Base-by-base conservation (phyloP, 2,113 vertebrate species). In the Mormoops blainvillei region DNA sequence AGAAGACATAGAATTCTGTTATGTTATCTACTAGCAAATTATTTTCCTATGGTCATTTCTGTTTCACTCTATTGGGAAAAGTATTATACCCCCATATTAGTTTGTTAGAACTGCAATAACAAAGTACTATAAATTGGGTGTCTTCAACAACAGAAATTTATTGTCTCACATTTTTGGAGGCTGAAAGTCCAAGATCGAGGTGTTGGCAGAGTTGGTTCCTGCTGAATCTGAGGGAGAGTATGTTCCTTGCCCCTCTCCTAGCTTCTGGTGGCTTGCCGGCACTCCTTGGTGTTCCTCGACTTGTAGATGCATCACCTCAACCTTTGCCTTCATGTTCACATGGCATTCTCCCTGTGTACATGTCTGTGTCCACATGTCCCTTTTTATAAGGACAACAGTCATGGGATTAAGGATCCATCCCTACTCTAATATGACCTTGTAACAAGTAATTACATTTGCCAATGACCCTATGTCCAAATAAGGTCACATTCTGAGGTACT, bases 101-200 rank as follows among this genome's bases (percentile, higher is more conserved):
- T 84, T 85, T 95, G 38, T n/a, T 92, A 63, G 73, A 13, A 36
- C 56, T 91, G 20, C 56, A 73, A 6, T 56, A 43, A 50, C 54
- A 95, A 28, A 89, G 33, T 82, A 56, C 19, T 41, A 58, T 19
- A 84, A 26, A 84, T 36, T 36, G 18, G 14, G 9, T 63, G 11
- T 81, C 70, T 93, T 76, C 45, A 89, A 87, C n/a, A 91, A 36
- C 33, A 92, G 33, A 94, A 90, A 87, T 76, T 54, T 80, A 58
- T 28, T 78, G 19, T 91, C 41, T 94, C 58, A 56, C 15, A 43
- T 5, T 93, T 96, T 45, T 88, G n/a, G n/a, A 89, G 61, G 41
- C 50, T 33, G 0, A 63, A 89, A 70, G 54, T 94, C 52, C 43
- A 50, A 71, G 82, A 43, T 56, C 41, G 82, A 7, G n/a, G 20